Conservation (phyloP, 64 coral and sea anemone species). For the Catalaphyllia jardinei region DNA sequence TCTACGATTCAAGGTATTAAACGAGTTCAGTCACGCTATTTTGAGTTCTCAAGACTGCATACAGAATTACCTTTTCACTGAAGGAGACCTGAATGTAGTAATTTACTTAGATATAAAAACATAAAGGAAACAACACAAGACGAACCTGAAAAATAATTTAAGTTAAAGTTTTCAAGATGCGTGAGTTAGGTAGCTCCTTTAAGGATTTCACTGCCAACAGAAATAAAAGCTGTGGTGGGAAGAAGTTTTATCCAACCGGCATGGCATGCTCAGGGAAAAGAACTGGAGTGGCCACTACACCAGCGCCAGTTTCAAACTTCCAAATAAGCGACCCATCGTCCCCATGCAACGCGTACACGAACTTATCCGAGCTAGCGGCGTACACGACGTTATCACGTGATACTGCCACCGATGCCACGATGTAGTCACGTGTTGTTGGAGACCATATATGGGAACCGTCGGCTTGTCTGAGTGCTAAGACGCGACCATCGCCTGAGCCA, state of each 20-base stretch:
- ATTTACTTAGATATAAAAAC: too few relatives aligned
- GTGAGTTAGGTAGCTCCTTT: too few relatives aligned
- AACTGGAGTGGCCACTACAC: conserved; percentile 64
- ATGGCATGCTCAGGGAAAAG: conserved; percentile 62
- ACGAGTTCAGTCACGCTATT: too few relatives aligned
- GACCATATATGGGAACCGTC: conserved; percentile 62
- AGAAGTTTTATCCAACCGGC: conserved; percentile 38
- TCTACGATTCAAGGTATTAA: too few relatives aligned
- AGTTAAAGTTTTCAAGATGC: too few relatives aligned
- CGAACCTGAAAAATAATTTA: too few relatives aligned
- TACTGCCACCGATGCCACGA: conserved; percentile 58
- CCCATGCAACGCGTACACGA: conserved; percentile 72
- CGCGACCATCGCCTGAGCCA: conserved; percentile 79
- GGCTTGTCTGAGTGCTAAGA: conserved; percentile 74
- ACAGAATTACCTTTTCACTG: too few relatives aligned
- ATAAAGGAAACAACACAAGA: too few relatives aligned
- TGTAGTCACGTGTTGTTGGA: conserved; percentile 79
- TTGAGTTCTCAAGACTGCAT: too few relatives aligned
- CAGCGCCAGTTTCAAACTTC: conserved; percentile 78
- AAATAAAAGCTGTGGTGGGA: too few relatives aligned
- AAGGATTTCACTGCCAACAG: too few relatives aligned
- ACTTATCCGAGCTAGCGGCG: conserved; percentile 77
- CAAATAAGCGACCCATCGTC: conserved; percentile 73
- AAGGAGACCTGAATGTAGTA: too few relatives aligned
- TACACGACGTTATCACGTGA: conserved; percentile 68